These are phyloP conservation scores for Artemisiospiza belli DNA, from an alignment of 2,113 vertebrate species.

Conservation along the genomic window DNA sequence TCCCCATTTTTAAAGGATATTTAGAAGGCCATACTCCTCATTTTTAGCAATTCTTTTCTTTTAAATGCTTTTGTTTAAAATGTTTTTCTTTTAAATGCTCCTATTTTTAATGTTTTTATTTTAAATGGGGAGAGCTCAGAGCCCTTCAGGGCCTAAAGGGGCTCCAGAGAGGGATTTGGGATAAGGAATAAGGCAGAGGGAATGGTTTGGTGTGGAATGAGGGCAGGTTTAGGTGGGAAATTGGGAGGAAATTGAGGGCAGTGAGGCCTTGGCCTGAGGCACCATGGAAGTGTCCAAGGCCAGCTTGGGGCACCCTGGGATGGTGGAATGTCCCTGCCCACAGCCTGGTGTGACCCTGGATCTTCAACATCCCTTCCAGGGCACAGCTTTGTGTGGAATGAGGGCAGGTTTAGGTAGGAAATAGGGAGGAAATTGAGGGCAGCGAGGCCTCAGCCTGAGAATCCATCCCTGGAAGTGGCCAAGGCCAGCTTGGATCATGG, in stretches of 20 bases:
- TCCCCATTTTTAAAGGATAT: not conserved
- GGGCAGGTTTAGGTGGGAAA: not conserved
- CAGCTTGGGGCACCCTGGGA: accelerated
- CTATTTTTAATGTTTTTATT: not conserved
- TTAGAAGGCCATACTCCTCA: not conserved
- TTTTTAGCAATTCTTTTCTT: not conserved
- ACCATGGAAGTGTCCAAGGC: not conserved
- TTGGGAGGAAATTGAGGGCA: not conserved
- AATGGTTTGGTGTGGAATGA: not conserved
- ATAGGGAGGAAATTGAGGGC: not conserved
- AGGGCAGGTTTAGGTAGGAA: not conserved
- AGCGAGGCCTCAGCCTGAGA: accelerated
- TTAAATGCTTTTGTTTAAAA: not conserved
- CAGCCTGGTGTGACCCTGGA: accelerated
- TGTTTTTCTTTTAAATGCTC: not conserved
- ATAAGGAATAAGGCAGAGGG: not conserved
- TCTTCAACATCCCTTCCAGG: accelerated
- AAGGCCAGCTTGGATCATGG: accelerated
- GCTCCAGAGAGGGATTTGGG: not conserved
- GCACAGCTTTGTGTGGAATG: not conserved
- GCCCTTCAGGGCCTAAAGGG: not conserved
- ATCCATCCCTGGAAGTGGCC: not conserved
- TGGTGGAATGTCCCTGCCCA: accelerated
- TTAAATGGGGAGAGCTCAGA: not conserved
- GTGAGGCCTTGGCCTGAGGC: not conserved